Conservation (phyloP, 1,140 invertebrate genomes). For the Zaprionus vittiger region DNA sequence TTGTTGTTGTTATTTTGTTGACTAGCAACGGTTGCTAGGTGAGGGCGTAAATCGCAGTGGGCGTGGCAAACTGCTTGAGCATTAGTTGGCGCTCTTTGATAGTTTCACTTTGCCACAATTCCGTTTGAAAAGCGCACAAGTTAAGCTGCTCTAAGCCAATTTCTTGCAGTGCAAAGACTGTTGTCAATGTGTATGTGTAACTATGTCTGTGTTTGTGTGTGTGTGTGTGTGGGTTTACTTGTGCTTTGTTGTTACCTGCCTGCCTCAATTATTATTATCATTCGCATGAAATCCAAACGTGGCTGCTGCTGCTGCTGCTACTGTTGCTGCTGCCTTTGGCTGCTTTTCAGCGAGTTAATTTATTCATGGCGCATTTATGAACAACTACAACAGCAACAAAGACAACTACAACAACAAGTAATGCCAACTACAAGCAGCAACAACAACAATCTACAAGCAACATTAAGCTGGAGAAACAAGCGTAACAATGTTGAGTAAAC, state of each 20-base stretch:
- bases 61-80: neutral
- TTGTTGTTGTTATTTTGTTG: neutral
- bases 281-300: slow-evolving; percentile 72
- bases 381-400: slow-evolving; percentile 63
- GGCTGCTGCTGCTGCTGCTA: slow-evolving; percentile 2
- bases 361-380: slow-evolving; percentile 81
- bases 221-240: slow-evolving; percentile 31
- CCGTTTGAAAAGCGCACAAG: neutral
- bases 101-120: neutral
- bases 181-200: slow-evolving; percentile 18
- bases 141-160: slow-evolving; percentile 5
- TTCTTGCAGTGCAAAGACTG: slow-evolving; percentile 35
- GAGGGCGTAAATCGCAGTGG: neutral
- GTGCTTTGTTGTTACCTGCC: slow-evolving; percentile 4
- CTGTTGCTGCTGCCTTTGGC: slow-evolving; percentile 23
- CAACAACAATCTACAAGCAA: slow-evolving; percentile 13
- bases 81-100: no score
- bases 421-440: neutral
- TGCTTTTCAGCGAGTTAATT: slow-evolving; percentile 75
- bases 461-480: slow-evolving; percentile 25
- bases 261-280: slow-evolving; percentile 80
- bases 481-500: slow-evolving; percentile 36
- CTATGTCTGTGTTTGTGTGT: slow-evolving; percentile 14
- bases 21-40: slow-evolving; percentile 5
- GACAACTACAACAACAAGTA: slow-evolving; percentile 19